phyloP scores from a whole-genome alignment of 2,888 invertebrate species.

The Listrodromus nycthemerus region DNA sequence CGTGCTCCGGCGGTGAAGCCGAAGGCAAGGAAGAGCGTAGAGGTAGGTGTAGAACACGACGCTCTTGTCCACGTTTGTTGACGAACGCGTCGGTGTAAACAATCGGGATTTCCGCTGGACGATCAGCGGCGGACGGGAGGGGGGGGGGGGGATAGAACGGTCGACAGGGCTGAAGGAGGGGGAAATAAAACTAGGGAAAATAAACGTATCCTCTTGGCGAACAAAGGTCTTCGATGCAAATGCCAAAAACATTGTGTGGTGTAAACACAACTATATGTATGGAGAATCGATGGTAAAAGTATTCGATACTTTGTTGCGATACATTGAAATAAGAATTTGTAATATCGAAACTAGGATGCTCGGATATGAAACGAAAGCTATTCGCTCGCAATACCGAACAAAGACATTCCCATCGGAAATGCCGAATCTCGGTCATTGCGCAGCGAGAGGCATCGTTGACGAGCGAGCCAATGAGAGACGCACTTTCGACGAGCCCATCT shows the following conservation, averaged over 20 bases:
- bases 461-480: constrained; percentile 28
- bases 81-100: constrained; percentile 62
- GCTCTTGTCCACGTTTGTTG: constrained; percentile 58
- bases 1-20: constrained; percentile 19
- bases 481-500: constrained; percentile 32
- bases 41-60: constrained; percentile 50
- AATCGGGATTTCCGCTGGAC: constrained; percentile 30
- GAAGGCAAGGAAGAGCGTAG: constrained; percentile 44
- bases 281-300: background rate
- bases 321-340: background rate
- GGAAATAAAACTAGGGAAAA: background rate
- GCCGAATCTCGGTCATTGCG: constrained; percentile 13
- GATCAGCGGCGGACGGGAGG: constrained; percentile 19
- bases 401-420: background rate
- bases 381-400: background rate
- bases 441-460: constrained; percentile 40
- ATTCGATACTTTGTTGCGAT: background rate
- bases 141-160: constrained; percentile 26
- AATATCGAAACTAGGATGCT: too few species aligned
- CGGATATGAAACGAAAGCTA: background rate
- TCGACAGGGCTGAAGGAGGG: constrained; percentile 8
- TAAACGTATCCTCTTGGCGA: background rate
- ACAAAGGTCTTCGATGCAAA: background rate
- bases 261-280: background rate
- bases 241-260: background rate